Base-by-base conservation (phyloP, 2,888 invertebrate genomes). In the Charanyca ferruginea region DNA sequence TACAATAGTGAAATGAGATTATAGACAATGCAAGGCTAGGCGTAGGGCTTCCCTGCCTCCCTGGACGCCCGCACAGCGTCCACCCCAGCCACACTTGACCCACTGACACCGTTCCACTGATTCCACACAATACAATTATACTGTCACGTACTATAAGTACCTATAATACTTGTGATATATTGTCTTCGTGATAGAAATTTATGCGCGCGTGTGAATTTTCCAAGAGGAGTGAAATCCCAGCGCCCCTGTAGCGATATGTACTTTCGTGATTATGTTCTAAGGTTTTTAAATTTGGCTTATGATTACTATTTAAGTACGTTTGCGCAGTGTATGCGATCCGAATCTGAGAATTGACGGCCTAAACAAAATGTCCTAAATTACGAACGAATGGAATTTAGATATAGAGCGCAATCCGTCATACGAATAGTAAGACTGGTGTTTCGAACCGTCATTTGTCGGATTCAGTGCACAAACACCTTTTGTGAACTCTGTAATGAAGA, bases 21-120 rank as follows among this genome's bases (percentile, higher is more conserved):
- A 93, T 6, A 71, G 48, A 87, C 61, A 85, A 80, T 78, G 87
- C 89, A 90, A 91, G 91, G 92, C 85, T 88, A 77, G 71, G 9
- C 77, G 70, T 91, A 92, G 71, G 93, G 93, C 91, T 93, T 93
- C 93, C 84, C 76, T 72, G 93, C 91, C 93, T 93, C 93, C 84
- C 76, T 72, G 79, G 73, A 72, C 66, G 61, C 63, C 35, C 55
- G 48, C 72, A 69, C 66, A 70, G 71, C 77, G 77, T 72, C 68
- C 68, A 66, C 77, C 79, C 80, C 63, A 66, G 64, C 53, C 79
- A 87, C 86, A 86, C 90, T 91, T 93, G 92, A 90, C 93, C 89
- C 76, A 92, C 87, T 92, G 79, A 79, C 85, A 85, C 76, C 69
- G 72, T 85, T 86, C 68, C 49, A 66, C 47, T 79, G 68, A 79